These are phyloP conservation scores for Trypoxylus dichotomus DNA, from an alignment of 1,140 invertebrate genomes.

Conservation along the genomic window DNA sequence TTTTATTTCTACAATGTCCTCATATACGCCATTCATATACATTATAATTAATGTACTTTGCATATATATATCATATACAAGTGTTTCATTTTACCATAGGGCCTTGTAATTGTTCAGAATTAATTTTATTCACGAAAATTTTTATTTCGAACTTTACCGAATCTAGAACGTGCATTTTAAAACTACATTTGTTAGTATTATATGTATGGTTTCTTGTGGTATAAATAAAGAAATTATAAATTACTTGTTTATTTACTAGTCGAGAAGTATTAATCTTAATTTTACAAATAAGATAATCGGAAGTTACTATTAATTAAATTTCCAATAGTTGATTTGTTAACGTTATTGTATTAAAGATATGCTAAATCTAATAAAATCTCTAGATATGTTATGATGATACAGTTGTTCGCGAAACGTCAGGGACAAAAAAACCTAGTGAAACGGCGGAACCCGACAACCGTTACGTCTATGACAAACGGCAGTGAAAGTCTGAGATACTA, in stretches of 20 bases:
- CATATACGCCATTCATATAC: not conserved
- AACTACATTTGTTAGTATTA: not conserved
- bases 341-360: too few species aligned
- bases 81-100: not conserved
- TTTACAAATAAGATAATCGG: too few species aligned
- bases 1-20: not conserved
- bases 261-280: too few species aligned
- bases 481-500: too few species aligned
- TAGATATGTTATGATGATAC: too few species aligned
- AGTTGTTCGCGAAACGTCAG: too few species aligned
- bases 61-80: not conserved
- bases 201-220: not conserved
- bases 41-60: not conserved
- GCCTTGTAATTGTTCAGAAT: not conserved
- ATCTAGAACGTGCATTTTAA: not conserved
- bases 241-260: not conserved
- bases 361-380: too few species aligned
- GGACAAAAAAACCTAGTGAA: too few species aligned
- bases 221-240: not conserved
- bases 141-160: not conserved
- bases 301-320: too few species aligned
- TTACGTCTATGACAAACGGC: too few species aligned
- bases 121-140: not conserved
- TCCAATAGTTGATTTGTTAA: too few species aligned
- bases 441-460: too few species aligned